These are phyloP conservation scores for Lycia hirtaria DNA, from an alignment of 2,888 invertebrate species.

Conservation along the genomic window DNA sequence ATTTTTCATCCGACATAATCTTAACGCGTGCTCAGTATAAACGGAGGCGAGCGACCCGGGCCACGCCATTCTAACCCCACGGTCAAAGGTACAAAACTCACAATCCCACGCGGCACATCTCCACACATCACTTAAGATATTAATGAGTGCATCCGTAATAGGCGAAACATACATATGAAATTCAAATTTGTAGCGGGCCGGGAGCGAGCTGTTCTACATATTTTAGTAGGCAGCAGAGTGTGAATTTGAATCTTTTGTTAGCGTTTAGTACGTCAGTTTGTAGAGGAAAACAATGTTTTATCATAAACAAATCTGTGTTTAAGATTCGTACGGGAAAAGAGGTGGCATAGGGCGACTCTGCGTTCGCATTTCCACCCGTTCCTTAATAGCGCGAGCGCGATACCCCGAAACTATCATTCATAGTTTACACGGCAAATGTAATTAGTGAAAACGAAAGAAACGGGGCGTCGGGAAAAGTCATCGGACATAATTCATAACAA, in stretches of 20 bases:
- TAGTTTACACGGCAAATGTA: constrained; percentile 79
- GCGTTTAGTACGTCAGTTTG: constrained; percentile 75
- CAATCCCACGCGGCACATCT: constrained; percentile 55
- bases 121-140: constrained; percentile 84
- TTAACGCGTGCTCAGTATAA: constrained; percentile 74
- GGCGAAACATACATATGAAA: constrained; percentile 85
- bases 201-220: constrained; percentile 82
- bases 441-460: constrained; percentile 82
- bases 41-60: constrained; percentile 52
- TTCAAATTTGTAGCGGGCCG: constrained; percentile 83
- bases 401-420: constrained; percentile 56
- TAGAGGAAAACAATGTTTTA: constrained; percentile 70
- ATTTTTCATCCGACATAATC: constrained; percentile 81
- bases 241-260: constrained; percentile 85
- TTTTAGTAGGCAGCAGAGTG: constrained; percentile 84
- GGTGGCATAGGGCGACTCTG: background rate
- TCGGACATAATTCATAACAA: constrained; percentile 85
- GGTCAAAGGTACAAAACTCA: constrained; percentile 54
- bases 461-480: constrained; percentile 79
- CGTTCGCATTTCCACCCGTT: background rate
- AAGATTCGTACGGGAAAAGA: constrained; percentile 37
- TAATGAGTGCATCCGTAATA: constrained; percentile 85
- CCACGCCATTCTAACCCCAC: constrained; percentile 45
- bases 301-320: constrained; percentile 49
- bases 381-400: background rate